Evolutionary conservation across 1,140 invertebrate species (phyloP).

Genomic region (Habropoda laboriosa): DNA sequence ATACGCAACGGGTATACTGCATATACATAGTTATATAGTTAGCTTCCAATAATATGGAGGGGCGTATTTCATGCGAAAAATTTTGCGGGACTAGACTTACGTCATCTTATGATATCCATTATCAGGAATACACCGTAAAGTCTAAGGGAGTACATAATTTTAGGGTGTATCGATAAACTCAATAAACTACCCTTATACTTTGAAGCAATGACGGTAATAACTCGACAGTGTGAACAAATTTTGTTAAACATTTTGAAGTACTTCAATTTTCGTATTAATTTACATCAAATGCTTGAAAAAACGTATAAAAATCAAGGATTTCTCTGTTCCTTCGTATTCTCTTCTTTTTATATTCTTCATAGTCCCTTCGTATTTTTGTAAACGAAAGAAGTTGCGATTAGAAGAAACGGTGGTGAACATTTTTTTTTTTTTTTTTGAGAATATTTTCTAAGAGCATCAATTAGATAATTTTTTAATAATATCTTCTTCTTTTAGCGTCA

Average conservation of each 20-base stretch:
- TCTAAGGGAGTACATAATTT: conserved; percentile 37
- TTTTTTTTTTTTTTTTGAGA: no score
- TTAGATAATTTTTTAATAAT: no score
- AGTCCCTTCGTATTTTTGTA: background rate
- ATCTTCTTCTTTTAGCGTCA: no score
- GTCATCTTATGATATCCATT: conserved; percentile 49
- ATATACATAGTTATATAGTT: background rate
- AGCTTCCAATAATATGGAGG: background rate
- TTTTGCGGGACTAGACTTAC: conserved; percentile 34
- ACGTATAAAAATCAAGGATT: no score
- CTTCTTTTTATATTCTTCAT: no score
- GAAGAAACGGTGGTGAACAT: conserved; percentile 21
- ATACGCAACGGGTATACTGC: background rate
- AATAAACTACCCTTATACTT: conserved; percentile 34
- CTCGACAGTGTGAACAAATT: background rate
- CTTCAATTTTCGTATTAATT: no score
- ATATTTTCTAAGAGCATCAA: no score
- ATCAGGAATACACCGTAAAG: conserved; percentile 41
- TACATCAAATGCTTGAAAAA: background rate
- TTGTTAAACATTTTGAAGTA: background rate
- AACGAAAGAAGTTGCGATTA: conserved; percentile 8
- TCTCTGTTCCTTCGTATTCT: background rate
- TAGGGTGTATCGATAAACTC: conserved; percentile 41
- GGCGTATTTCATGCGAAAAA: conserved; percentile 15
- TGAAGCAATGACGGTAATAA: conserved; percentile 49